These are phyloP conservation scores for Diplazon laetatorius DNA, from an alignment of 2,888 invertebrate species.

Conservation along the genomic window DNA sequence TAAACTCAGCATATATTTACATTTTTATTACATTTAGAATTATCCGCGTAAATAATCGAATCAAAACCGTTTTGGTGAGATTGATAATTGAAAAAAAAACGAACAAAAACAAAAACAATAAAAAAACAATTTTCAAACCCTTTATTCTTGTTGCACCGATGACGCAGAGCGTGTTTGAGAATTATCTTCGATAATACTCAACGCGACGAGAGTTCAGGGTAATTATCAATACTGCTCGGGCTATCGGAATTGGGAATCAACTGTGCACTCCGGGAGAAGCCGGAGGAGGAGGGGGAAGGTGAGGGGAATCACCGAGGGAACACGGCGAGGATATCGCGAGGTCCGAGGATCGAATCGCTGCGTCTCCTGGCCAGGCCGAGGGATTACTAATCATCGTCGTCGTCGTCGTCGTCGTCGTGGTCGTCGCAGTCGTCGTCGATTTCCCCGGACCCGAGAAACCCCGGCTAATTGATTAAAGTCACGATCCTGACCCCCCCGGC, in stretches of 20 bases:
- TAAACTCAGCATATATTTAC: no score
- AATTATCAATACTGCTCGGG: slow-evolving; percentile 56
- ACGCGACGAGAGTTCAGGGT: slow-evolving; percentile 47
- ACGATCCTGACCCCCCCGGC: slow-evolving; percentile 75
- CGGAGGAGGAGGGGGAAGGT: no score
- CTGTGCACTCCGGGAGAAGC: slow-evolving; percentile 33
- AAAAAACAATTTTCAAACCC: no score
- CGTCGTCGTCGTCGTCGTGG: slow-evolving; percentile 49
- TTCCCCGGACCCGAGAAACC: slow-evolving; percentile 81
- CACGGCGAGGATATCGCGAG: slow-evolving; percentile 18
- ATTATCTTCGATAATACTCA: neutral
- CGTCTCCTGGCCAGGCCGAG: slow-evolving; percentile 53
- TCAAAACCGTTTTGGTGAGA: no score
- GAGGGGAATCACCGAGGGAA: no score
- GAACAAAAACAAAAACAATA: no score
- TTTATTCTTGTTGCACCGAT: no score
- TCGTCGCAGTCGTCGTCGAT: slow-evolving; percentile 67
- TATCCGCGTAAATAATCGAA: no score
- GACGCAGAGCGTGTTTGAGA: neutral
- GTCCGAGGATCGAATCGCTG: slow-evolving; percentile 53
- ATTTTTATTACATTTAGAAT: no score
- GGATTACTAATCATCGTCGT: slow-evolving; percentile 78
- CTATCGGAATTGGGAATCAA: slow-evolving; percentile 59
- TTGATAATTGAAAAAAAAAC: no score
- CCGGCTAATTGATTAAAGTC: slow-evolving; percentile 82